phyloP scores from a whole-genome alignment of 2,888 invertebrate species.

The Mycalesis mineus region DNA sequence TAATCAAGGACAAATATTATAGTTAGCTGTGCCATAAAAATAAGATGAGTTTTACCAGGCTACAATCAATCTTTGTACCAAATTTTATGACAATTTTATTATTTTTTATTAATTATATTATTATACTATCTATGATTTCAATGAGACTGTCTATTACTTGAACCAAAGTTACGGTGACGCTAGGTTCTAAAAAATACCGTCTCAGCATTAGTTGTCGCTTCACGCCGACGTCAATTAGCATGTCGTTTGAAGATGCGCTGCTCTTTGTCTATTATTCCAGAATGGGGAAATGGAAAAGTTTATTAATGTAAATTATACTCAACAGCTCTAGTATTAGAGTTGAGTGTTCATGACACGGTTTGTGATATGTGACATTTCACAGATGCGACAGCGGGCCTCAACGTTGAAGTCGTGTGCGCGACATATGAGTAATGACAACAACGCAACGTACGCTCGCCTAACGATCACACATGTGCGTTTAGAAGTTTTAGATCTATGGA shows the following conservation, averaged over 20 bases:
- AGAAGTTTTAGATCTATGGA: slow-evolving; percentile 43
- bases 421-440: slow-evolving; percentile 77
- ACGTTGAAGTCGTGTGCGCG: slow-evolving; percentile 66
- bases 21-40: too few relatives aligned
- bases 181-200: slow-evolving; percentile 50
- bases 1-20: too few relatives aligned
- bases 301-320: slow-evolving; percentile 38
- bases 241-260: slow-evolving; percentile 71
- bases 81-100: too few relatives aligned
- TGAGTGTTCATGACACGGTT: slow-evolving; percentile 41
- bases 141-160: slow-evolving; percentile 17
- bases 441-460: slow-evolving; percentile 58
- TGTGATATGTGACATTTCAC: slow-evolving; percentile 52
- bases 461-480: slow-evolving; percentile 68
- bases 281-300: slow-evolving; percentile 38
- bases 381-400: slow-evolving; percentile 45
- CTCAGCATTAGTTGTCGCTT: slow-evolving; percentile 52
- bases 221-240: slow-evolving; percentile 72
- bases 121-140: background rate
- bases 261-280: slow-evolving; percentile 42
- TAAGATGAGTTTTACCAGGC: too few relatives aligned
- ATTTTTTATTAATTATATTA: too few relatives aligned
- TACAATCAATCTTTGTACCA: too few relatives aligned
- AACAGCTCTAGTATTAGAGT: slow-evolving; percentile 47
- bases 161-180: slow-evolving; percentile 34